These are phyloP conservation scores for Heliconius himera DNA, from an alignment of 1,140 invertebrate species.

Conservation along the genomic window DNA sequence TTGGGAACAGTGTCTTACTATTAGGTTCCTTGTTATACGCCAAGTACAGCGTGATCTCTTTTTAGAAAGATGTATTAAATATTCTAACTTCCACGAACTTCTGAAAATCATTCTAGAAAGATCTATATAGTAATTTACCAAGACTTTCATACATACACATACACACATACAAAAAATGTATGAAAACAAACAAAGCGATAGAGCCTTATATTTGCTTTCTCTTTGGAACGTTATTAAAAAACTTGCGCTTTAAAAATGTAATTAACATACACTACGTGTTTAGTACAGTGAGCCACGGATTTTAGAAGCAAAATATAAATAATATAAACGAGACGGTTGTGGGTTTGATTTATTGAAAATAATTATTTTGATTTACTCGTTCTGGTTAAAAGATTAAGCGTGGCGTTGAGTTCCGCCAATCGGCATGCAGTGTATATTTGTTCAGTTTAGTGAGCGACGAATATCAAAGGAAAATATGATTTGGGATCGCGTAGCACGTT, in stretches of 20 bases:
- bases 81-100: too few species aligned
- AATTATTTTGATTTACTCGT: not conserved
- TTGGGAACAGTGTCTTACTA: too few species aligned
- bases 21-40: too few species aligned
- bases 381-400: not conserved
- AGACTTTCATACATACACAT: not conserved
- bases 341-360: not conserved
- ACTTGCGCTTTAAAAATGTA: constrained; percentile 54
- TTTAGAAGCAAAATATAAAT: not conserved
- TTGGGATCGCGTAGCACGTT: too few species aligned
- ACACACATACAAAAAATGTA: not conserved
- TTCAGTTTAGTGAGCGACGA: too few species aligned
- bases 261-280: constrained; percentile 41
- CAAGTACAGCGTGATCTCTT: accelerated
- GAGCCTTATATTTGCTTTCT: constrained; percentile 12
- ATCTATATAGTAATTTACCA: not conserved
- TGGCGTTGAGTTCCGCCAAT: not conserved
- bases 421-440: not conserved
- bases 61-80: too few species aligned
- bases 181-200: constrained; percentile 6
- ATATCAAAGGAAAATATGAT: too few species aligned
- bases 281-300: constrained; percentile 18
- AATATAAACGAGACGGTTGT: too few species aligned
- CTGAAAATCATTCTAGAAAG: too few species aligned
- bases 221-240: constrained; percentile 55